Evolutionary conservation across 2,113 vertebrate genomes (phyloP).

Genomic region (Melanerpes aurifrons): DNA sequence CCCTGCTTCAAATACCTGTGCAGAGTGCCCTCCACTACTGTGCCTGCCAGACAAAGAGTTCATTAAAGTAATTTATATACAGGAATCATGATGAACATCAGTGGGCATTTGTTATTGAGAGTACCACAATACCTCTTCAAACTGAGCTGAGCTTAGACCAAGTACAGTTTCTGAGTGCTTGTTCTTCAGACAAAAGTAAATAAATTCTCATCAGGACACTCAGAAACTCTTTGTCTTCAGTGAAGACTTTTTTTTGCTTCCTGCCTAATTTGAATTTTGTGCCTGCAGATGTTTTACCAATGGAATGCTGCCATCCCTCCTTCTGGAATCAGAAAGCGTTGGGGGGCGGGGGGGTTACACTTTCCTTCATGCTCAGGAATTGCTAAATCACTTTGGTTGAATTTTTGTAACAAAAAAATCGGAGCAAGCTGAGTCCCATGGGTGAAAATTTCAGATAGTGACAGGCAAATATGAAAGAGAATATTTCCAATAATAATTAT

Average conservation of each 20-base stretch:
- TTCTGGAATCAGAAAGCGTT: neutral
- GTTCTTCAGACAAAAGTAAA: conserved; percentile 30
- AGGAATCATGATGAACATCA: neutral
- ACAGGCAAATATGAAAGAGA: neutral
- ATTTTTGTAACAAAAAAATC: neutral
- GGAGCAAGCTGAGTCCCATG: neutral
- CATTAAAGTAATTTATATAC: conserved; percentile 5
- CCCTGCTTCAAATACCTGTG: neutral
- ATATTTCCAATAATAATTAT: neutral
- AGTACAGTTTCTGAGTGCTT: neutral
- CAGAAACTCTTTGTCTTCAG: neutral
- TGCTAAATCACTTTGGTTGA: neutral
- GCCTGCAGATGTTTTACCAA: neutral
- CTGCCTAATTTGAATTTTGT: neutral
- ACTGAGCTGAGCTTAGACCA: neutral
- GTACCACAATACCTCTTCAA: neutral
- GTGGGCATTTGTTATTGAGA: neutral
- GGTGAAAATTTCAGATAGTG: neutral
- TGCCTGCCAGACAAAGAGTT: neutral
- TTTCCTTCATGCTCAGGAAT: neutral
- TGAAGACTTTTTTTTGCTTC: neutral
- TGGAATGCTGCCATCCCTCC: neutral
- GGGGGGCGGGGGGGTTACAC: neutral
- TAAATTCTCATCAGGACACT: neutral
- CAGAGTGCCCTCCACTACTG: neutral